These are phyloP conservation scores for Pterophyllum scalare DNA, from an alignment of 2,113 vertebrate genomes.

Conservation along the genomic window DNA sequence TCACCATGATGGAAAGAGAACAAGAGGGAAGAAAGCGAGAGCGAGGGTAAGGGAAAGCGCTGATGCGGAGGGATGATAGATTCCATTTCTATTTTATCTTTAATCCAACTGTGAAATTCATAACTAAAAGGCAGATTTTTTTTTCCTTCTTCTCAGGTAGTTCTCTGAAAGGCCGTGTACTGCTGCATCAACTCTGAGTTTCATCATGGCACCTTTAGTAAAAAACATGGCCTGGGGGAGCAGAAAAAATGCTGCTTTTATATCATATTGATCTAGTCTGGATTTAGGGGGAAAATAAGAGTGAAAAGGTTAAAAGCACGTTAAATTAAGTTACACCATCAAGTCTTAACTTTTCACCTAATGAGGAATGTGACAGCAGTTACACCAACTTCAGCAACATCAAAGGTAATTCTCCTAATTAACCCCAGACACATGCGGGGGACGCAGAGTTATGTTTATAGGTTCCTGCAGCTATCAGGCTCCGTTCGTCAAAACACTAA, in stretches of 20 bases:
- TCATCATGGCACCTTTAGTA: constrained; percentile 56
- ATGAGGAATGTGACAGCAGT: constrained; percentile 36
- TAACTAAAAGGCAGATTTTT: constrained; percentile 63
- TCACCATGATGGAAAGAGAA: neutral
- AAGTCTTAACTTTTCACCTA: constrained; percentile 23
- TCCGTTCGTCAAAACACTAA: constrained; percentile 1
- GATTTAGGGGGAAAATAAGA: neutral
- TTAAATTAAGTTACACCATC: neutral
- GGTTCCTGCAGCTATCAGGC: neutral
- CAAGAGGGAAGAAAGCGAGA: neutral
- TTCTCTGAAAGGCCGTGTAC: constrained; percentile 46
- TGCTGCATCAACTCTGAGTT: constrained; percentile 59
- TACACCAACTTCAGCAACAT: constrained; percentile 30
- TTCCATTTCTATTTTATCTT: constrained; percentile 75
- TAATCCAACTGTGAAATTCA: constrained; percentile 80
- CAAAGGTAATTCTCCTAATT: constrained; percentile 55
- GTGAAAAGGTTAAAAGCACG: constrained; percentile 35
- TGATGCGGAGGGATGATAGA: constrained; percentile 45
- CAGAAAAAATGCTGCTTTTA: constrained; percentile 38
- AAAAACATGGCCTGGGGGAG: constrained; percentile 41
- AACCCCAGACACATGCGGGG: constrained; percentile 28
- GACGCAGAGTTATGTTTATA: constrained; percentile 21
- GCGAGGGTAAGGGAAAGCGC: neutral
- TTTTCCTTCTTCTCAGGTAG: constrained; percentile 55
- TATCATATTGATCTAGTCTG: constrained; percentile 51